Evolutionary conservation across 2,113 vertebrate genomes (phyloP), one percentile per base, ranked within the genome.

Genomic region (Sylvietta virens): DNA sequence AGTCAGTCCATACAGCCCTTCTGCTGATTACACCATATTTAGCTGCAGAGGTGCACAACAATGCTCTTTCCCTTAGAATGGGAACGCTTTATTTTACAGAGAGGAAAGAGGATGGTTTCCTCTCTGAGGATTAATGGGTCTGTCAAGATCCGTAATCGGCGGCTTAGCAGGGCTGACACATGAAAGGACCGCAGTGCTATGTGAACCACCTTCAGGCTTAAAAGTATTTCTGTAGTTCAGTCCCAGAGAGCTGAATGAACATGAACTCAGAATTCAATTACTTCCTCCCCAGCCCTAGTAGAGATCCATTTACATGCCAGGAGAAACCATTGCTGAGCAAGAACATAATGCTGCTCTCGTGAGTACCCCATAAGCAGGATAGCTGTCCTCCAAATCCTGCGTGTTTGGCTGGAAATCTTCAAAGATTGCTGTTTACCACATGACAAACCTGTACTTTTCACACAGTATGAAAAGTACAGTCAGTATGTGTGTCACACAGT

Each of bases 181-280:
- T 76, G 74, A 94, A 88, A 87, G 92, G 54, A 60, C 50, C 0
- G 1, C 20, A 26, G 76, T 69, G 65, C 64, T 84, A 35, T 88
- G 73, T 84, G 81, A 95, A 66, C 81, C 70, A 90, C 86, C 70
- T 96, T 94, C 3, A 4, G 86, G 39, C 62, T 92, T 64, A 18
- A 56, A 74, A 77, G 33, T 70, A 3, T 77, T 93, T 72, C 81
- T 94, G 60, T 56, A 69, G 61, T 57, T 88, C 56, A 78, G 70
- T 79, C 53, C 44, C 57, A 85, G 73, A 50, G 53, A 87, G 45
- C 70, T 95, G 81, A 82, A 61, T 64, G 81, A 94, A 66, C 31
- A 17, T 56, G 57, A 85, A 42, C 65, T 76, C 50, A 37, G 86
- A 94, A 91, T 92, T 92, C 81, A 69, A 37, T 81, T 81, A 56